Conservation (phyloP, 2,888 invertebrate species). For the Vannuccia rotundouncinata region DNA sequence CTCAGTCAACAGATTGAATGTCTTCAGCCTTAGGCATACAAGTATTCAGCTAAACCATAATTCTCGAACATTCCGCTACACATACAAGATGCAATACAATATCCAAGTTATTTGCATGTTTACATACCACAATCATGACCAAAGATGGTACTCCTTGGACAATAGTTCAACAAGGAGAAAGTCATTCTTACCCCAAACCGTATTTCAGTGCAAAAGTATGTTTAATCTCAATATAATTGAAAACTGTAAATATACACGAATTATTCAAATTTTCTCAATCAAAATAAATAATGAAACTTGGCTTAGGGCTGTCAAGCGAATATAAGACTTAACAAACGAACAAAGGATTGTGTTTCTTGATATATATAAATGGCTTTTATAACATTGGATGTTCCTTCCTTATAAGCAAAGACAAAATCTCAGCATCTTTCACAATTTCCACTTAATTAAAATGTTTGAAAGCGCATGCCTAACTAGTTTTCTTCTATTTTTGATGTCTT, state of each 20-base stretch:
- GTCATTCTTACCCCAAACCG: neutral
- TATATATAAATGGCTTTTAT: neutral
- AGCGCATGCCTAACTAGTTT: no score
- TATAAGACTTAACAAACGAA: neutral
- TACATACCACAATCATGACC: neutral
- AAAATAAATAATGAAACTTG: neutral
- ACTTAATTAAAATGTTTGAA: no score
- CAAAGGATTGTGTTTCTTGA: neutral
- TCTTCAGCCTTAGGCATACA: neutral
- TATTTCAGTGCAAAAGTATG: neutral
- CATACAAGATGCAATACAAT: neutral
- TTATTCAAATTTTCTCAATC: neutral
- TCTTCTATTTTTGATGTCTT: neutral
- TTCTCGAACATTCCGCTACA: neutral
- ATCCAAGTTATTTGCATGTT: neutral
- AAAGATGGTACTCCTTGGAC: neutral
- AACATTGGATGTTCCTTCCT: no score
- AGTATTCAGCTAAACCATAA: neutral
- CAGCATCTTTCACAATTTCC: no score
- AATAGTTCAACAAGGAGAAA: neutral
- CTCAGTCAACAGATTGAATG: slow-evolving; percentile 2
- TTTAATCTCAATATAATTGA: neutral
- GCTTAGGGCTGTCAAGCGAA: neutral
- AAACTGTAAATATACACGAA: neutral
- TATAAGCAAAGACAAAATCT: no score